Evolutionary conservation across 2,113 vertebrate genomes (phyloP).

Genomic region (Microcebus lehilahytsara): DNA sequence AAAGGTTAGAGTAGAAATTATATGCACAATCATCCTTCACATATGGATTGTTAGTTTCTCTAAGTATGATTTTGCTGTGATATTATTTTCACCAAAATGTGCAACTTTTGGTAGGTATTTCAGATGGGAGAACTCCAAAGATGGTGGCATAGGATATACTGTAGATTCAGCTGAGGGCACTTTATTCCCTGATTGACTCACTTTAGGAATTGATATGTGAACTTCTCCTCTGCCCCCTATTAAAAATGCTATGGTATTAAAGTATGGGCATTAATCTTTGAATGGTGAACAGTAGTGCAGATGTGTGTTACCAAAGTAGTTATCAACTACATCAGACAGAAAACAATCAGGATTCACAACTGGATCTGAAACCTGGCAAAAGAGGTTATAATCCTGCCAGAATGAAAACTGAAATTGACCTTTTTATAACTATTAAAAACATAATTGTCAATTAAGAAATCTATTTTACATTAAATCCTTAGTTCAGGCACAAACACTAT

Average conservation of each 20-base stretch:
- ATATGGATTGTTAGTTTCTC: not conserved
- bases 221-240: not conserved
- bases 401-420: conserved; percentile 69
- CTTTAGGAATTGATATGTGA: conserved; percentile 35
- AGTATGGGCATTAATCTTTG: conserved; percentile 18
- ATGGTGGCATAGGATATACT: not conserved
- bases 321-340: conserved; percentile 70
- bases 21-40: conserved; percentile 25
- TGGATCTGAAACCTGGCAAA: conserved; percentile 69
- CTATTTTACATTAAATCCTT: conserved; percentile 70
- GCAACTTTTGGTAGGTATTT: conserved; percentile 13
- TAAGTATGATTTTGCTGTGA: not conserved
- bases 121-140: conserved; percentile 25
- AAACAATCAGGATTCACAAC: conserved; percentile 66
- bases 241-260: conserved; percentile 35
- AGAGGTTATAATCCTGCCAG: conserved; percentile 63
- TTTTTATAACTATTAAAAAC: conserved; percentile 67
- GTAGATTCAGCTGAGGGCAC: not conserved
- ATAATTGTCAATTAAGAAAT: conserved; percentile 54
- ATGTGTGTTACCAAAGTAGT: conserved; percentile 38
- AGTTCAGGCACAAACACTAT: conserved; percentile 68
- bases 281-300: conserved; percentile 5
- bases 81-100: conserved; percentile 41
- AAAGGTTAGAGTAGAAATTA: conserved; percentile 50
- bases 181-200: conserved; percentile 10